These are phyloP conservation scores for Dendropsophus ebraccatus DNA, from an alignment of 2,113 vertebrate species.

Conservation along the genomic window DNA sequence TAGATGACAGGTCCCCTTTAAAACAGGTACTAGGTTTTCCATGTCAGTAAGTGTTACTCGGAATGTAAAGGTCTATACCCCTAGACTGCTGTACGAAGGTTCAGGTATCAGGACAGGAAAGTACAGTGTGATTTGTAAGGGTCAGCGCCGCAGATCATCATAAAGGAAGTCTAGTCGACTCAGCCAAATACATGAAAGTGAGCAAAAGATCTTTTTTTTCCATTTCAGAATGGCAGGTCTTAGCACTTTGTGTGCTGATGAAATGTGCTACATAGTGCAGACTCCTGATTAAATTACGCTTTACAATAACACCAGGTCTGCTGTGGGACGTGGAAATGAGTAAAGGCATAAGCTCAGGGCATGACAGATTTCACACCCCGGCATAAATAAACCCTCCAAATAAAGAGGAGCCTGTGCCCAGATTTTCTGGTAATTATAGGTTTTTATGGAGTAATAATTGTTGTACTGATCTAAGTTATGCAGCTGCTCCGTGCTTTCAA, in stretches of 20 bases:
- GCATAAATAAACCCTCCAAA: neutral
- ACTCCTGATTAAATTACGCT: conserved; percentile 21
- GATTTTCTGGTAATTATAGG: neutral
- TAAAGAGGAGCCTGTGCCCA: conserved; percentile 9
- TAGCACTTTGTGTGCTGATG: conserved; percentile 14
- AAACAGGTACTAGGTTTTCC: neutral
- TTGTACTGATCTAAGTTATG: neutral
- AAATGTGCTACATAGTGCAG: conserved; percentile 44
- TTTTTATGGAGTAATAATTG: conserved; percentile 22
- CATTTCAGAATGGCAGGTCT: conserved; percentile 35
- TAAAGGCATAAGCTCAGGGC: conserved; percentile 10
- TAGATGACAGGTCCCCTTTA: neutral
- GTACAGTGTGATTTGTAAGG: neutral
- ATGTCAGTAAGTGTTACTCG: neutral
- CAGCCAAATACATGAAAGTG: conserved; percentile 4
- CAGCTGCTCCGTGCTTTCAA: neutral
- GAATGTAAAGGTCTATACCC: too few species aligned
- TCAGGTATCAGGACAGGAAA: neutral
- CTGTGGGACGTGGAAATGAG: neutral
- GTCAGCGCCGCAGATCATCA: neutral
- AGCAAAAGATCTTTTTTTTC: conserved; percentile 48
- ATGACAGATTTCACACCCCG: neutral
- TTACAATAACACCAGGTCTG: conserved; percentile 18
- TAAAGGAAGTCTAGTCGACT: neutral
- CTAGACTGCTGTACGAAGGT: neutral